Percentiles rank a stretch among this genome's conserved stretches.
Evolutionary conservation across 2,888 invertebrate genomes (phyloP).

Genomic region (Bembecia ichneumoniformis): DNA sequence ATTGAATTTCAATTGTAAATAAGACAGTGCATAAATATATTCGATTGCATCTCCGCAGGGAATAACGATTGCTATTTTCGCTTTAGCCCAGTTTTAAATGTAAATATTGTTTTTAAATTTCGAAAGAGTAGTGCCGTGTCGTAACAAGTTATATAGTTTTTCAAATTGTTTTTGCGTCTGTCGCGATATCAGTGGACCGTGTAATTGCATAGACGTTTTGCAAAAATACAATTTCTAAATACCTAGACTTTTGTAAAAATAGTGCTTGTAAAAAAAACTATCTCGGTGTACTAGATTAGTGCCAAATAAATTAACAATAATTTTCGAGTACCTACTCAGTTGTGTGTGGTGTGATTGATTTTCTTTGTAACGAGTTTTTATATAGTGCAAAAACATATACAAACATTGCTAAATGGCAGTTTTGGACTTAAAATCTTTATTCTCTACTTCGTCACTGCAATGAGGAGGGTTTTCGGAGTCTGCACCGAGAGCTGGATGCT

Average conservation of each 20-base stretch:
- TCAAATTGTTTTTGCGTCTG: conserved; percentile 14
- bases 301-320: conserved; percentile 24
- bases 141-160: conserved; percentile 15
- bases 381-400: neutral
- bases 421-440: conserved; percentile 27
- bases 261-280: conserved; percentile 11
- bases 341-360: neutral
- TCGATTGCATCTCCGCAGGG: neutral
- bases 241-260: too few relatives aligned
- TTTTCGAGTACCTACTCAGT: too few relatives aligned
- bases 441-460: conserved; percentile 24
- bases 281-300: conserved; percentile 30
- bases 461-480: conserved; percentile 71
- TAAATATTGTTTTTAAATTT: conserved; percentile 62
- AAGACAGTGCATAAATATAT: neutral
- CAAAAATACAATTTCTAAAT: conserved; percentile 34
- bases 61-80: conserved; percentile 44
- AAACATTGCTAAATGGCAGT: conserved; percentile 29
- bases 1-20: neutral
- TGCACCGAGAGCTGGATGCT: conserved; percentile 69
- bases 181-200: conserved; percentile 24
- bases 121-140: conserved; percentile 33
- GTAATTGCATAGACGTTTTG: conserved; percentile 18
- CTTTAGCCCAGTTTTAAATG: conserved; percentile 55
- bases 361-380: neutral